Percentiles rank a stretch among this genome's conserved stretches.
Conservation (phyloP, 1,140 invertebrate genomes). For the Fopius arisanus region DNA sequence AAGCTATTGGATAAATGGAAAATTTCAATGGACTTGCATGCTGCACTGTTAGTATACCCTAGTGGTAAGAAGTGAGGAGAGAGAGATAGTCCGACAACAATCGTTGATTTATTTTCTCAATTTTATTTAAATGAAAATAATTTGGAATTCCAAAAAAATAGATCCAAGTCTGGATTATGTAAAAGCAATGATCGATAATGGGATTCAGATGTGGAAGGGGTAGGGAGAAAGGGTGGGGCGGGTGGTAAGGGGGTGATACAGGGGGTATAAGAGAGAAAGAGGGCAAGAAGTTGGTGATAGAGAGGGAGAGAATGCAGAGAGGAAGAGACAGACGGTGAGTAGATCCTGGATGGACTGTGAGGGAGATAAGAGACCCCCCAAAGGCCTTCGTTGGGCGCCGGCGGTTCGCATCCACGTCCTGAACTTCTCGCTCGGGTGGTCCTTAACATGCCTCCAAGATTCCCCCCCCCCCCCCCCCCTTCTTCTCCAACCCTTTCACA, state of each 20-base stretch:
- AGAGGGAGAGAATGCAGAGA: constrained; percentile 31
- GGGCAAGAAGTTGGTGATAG: background rate
- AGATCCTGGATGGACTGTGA: constrained; percentile 51
- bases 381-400: constrained; percentile 58
- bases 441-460: constrained; percentile 46
- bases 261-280: background rate
- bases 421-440: constrained; percentile 63
- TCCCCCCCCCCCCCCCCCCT: constrained; percentile 30
- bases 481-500: constrained; percentile 24
- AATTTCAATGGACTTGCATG: no score
- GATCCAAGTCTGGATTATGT: constrained; percentile 4
- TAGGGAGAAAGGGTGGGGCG: background rate
- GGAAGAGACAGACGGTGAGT: constrained; percentile 40
- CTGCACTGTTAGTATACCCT: no score
- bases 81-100: background rate
- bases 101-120: background rate
- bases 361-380: constrained; percentile 63
- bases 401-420: constrained; percentile 55
- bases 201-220: constrained; percentile 42
- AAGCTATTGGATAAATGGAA: no score
- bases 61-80: no score
- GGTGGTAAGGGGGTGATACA: background rate
- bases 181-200: constrained; percentile 50
- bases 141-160: constrained; percentile 9
- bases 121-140: background rate